Percentiles rank a stretch among this genome's conserved stretches.
These are phyloP conservation scores for Labeo catla DNA, from an alignment of 2,113 vertebrate genomes.

Conservation along the genomic window DNA sequence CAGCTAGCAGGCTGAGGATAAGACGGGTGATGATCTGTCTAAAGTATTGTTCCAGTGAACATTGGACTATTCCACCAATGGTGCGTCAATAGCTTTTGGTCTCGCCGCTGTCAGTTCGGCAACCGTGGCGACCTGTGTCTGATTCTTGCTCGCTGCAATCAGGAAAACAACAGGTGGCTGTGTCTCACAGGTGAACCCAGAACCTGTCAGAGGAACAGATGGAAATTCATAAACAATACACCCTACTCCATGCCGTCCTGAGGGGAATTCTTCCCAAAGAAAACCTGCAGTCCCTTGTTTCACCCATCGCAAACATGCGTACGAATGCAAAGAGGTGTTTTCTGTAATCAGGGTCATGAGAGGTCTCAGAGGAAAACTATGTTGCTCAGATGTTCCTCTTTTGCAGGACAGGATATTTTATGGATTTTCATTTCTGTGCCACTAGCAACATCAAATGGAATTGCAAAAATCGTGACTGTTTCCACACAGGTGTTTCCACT, in stretches of 20 bases:
- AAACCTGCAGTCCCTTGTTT: background rate
- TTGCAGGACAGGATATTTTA: background rate
- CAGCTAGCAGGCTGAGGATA: background rate
- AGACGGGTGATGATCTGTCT: conserved; percentile 28
- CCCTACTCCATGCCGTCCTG: conserved; percentile 23
- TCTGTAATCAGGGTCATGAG: background rate
- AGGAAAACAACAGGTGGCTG: conserved; percentile 62
- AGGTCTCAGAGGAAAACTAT: background rate
- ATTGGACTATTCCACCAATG: conserved; percentile 39
- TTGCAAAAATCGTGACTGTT: background rate
- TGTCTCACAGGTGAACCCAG: conserved; percentile 33
- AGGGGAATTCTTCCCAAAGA: conserved; percentile 34
- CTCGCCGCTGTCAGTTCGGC: conserved; percentile 42
- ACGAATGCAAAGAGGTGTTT: background rate
- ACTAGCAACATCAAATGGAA: background rate
- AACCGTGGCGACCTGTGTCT: conserved; percentile 52
- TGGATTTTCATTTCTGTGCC: background rate
- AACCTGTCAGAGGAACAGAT: conserved; percentile 52
- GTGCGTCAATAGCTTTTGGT: conserved; percentile 52
- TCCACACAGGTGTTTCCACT: background rate
- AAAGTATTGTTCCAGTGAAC: conserved; percentile 46
- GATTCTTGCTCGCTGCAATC: conserved; percentile 52
- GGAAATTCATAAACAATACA: conserved; percentile 40
- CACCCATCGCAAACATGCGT: background rate
- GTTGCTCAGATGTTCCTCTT: background rate